Conservation (phyloP, 2,797 vertebrate genomes). For the Halcyon leucocephala region DNA sequence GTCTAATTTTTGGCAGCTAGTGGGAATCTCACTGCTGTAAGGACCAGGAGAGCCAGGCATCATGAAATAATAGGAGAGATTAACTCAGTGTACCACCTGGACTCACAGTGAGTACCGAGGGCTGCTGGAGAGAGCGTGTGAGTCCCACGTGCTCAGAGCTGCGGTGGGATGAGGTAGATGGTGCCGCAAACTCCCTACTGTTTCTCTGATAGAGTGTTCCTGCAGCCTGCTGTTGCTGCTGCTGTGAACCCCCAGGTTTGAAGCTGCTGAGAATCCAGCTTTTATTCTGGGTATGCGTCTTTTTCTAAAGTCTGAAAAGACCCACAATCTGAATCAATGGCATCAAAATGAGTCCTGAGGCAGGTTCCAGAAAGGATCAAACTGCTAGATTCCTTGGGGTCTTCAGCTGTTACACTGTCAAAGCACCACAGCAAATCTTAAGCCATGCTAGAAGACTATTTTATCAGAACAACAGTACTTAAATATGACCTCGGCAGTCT, state of each 20-base stretch:
- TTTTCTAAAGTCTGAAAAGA: neutral
- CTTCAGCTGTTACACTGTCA: neutral
- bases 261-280: neutral
- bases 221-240: neutral
- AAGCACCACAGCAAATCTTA: neutral
- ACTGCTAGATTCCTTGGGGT: neutral
- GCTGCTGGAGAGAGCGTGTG: neutral
- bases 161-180: neutral
- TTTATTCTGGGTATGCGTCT: neutral
- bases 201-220: neutral
- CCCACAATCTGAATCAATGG: neutral
- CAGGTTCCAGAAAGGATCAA: neutral
- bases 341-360: neutral
- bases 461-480: neutral
- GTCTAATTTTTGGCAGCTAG: neutral
- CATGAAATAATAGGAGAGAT: neutral
- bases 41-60: neutral
- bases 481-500: neutral
- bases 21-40: neutral
- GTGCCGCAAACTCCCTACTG: neutral
- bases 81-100: rapidly evolving
- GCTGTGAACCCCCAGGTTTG: no score
- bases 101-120: neutral
- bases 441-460: neutral
- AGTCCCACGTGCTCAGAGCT: neutral